These are phyloP conservation scores for Hypomecis atomaria DNA, from an alignment of 2,888 invertebrate species.

Conservation along the genomic window DNA sequence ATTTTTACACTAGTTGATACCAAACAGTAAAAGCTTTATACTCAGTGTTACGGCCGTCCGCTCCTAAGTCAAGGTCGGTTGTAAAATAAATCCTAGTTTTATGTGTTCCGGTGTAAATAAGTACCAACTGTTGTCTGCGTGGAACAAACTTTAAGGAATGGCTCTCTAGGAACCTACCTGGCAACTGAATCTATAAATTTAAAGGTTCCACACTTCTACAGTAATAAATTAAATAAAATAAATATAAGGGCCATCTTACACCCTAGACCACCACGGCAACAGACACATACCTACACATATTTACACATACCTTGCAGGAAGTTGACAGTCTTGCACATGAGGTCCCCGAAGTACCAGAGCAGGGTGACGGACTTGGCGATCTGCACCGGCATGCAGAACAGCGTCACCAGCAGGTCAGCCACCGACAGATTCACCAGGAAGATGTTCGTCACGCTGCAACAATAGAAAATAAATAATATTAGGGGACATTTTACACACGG, in stretches of 20 bases:
- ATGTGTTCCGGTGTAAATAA: slow-evolving; percentile 9
- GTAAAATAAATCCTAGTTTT: slow-evolving; percentile 37
- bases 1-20: slow-evolving; percentile 21
- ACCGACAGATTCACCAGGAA: slow-evolving; percentile 90
- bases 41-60: slow-evolving; percentile 15
- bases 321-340: slow-evolving; percentile 89
- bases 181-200: too few relatives aligned
- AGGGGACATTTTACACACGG: too few relatives aligned
- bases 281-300: too few relatives aligned
- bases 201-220: background rate
- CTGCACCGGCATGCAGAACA: slow-evolving; percentile 91
- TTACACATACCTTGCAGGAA: slow-evolving; percentile 89
- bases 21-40: slow-evolving; percentile 22
- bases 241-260: too few relatives aligned
- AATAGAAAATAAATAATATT: background rate
- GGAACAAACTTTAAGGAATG: too few relatives aligned
- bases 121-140: slow-evolving; percentile 10
- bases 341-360: slow-evolving; percentile 89
- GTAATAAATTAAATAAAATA: too few relatives aligned
- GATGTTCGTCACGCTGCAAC: slow-evolving; percentile 89
- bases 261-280: too few relatives aligned
- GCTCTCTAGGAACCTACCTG: too few relatives aligned
- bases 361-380: slow-evolving; percentile 88
- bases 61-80: slow-evolving; percentile 27
- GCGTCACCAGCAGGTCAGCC: slow-evolving; percentile 89